Evolutionary conservation across 2,113 vertebrate species (phyloP), one percentile per base, ranked within the genome.

Genomic region (Syrmaticus mikado): DNA sequence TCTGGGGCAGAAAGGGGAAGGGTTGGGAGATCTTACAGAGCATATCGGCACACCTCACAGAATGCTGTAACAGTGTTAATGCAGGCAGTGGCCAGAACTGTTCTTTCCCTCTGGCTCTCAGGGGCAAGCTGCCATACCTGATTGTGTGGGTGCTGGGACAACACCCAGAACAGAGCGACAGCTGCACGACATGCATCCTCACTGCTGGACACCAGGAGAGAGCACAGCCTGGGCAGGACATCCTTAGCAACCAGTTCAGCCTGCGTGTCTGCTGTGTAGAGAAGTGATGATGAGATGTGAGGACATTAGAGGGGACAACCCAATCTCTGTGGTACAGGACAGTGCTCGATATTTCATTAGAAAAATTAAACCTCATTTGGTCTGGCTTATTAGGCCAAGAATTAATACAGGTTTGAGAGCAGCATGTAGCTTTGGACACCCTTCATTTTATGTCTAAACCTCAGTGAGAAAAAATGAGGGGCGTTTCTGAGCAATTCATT

Each of bases 121-220:
- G 46, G 60, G 79, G 83, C 6, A 4, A 68, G 19, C 45, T 88
- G 14, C 41, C 96, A 15, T 97, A 98, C 98, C 92, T 97, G 96
- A 84, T 98, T 98, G 73, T 79, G 94, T 0, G 97, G 89, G 64
- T 97, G 95, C 82, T 98, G 96, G 13, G 98, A 97, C 81, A 98
- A 92, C 10, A 96, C 88, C 85, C 97, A 98, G 91, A 98, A 97
- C 45, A 98, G 95, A 6, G 94, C 92, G 3, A 98, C 20, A 21
- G 97, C 97, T 15, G 98, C 96, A 21, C 64, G 95, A 25, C 95
- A 87, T 82, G 97, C 97, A 0, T 82, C 85, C 85, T 94, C 20
- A 0, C 73, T 96, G 53, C 82, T 87, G 3, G 95, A 97, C 57
- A 90, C 94, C 89, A 98, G 95, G 38, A 98, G 94, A 12, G 88